Conservation (phyloP, 92 coral and sea anemone genomes). For the Epizoanthus ramosus region DNA sequence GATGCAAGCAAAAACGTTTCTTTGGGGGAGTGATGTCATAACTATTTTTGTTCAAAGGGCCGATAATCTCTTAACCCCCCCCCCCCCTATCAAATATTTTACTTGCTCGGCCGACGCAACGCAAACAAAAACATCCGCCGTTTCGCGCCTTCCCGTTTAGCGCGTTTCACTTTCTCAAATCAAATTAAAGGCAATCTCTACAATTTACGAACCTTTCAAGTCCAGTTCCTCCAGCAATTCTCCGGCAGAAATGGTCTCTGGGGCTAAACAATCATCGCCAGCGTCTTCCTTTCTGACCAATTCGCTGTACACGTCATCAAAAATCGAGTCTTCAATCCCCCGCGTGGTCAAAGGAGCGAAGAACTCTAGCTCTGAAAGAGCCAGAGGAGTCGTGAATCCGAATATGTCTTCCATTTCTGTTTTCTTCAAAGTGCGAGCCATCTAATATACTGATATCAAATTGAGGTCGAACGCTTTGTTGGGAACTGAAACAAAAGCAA, state of each 20-base stretch:
- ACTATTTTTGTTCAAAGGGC: neutral
- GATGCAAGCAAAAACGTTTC: neutral
- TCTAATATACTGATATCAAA: conserved; percentile 30
- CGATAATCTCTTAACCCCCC: neutral
- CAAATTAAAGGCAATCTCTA: neutral
- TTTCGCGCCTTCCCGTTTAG: neutral
- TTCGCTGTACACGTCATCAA: conserved; percentile 77
- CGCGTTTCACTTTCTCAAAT: neutral
- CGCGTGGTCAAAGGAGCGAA: conserved; percentile 49
- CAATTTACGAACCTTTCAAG: conserved; percentile 57
- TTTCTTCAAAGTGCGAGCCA: conserved; percentile 87
- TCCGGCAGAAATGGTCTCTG: conserved; percentile 57
- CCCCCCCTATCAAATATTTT: neutral
- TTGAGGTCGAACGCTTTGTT: conserved; percentile 42
- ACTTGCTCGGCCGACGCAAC: neutral
- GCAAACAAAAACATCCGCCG: conserved; percentile 1
- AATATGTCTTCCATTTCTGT: conserved; percentile 69
- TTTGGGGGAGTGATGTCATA: neutral
- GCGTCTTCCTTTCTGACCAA: conserved; percentile 33
- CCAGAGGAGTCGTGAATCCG: conserved; percentile 59
- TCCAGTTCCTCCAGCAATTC: conserved; percentile 77
- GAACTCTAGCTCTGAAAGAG: conserved; percentile 81
- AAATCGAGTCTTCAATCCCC: conserved; percentile 34
- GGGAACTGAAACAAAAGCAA: conserved; percentile 54
- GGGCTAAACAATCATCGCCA: conserved; percentile 31